A percentile compares a stretch with the other conserved stretches of the same genome.
Evolutionary conservation across 2,797 vertebrate species (phyloP).

Genomic region (Tachyglossus aculeatus): DNA sequence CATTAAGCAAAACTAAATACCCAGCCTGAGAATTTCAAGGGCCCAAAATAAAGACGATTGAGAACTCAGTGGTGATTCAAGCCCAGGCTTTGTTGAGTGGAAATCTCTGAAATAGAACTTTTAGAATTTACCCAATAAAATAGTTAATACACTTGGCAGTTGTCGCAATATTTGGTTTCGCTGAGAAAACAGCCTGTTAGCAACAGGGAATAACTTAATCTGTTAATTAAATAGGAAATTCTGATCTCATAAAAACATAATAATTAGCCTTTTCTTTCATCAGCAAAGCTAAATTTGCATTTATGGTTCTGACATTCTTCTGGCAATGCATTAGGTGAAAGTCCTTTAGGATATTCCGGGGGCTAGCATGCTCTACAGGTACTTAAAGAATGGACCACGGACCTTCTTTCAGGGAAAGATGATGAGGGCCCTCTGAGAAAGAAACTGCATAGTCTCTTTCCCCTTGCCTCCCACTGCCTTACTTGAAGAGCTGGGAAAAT

Average conservation of each 20-base stretch:
- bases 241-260: conserved; percentile 40
- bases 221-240: conserved; percentile 52
- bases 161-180: conserved; percentile 61
- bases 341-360: no score
- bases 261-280: conserved; percentile 51
- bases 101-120: conserved; percentile 24
- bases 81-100: neutral
- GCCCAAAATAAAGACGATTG: neutral
- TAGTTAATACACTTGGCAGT: conserved; percentile 53
- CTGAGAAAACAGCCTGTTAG: conserved; percentile 45
- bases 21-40: neutral
- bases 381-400: no score
- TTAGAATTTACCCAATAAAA: conserved; percentile 32
- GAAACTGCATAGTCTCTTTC: no score
- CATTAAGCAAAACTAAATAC: conserved; percentile 9
- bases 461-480: no score
- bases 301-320: no score
- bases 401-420: no score
- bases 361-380: no score
- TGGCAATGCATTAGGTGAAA: no score
- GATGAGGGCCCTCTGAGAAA: no score
- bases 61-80: neutral
- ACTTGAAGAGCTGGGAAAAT: no score
- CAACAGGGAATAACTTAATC: conserved; percentile 8
- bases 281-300: no score